Conservation (phyloP, 2,888 invertebrate species). For the Allolobophora icterica region DNA sequence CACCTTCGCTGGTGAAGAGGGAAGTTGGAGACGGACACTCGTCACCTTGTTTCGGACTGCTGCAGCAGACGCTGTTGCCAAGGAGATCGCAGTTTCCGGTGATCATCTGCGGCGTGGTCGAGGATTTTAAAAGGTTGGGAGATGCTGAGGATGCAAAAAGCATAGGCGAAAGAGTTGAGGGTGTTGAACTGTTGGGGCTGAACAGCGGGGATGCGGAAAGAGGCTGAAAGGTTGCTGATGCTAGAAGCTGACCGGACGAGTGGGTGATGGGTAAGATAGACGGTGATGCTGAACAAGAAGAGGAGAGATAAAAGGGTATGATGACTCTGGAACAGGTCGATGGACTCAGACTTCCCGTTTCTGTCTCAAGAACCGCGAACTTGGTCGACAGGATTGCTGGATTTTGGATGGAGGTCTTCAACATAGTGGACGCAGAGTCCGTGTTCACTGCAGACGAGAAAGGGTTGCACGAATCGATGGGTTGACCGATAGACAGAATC, state of each 20-base stretch:
- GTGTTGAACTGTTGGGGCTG: not conserved
- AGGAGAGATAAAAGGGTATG: not conserved
- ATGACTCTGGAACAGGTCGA: not conserved
- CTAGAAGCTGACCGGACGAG: not conserved
- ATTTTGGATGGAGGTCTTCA: not conserved
- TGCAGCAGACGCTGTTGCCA: slow-evolving; percentile 3
- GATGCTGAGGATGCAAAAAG: not conserved
- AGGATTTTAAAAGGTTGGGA: not conserved
- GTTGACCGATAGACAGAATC: not conserved
- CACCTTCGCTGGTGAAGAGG: not conserved
- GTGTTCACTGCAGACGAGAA: not conserved
- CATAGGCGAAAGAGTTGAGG: not conserved
- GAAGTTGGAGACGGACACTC: not conserved
- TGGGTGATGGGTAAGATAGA: not conserved
- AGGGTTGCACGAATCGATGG: not conserved
- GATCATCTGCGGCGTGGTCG: not conserved
- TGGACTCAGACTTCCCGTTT: not conserved
- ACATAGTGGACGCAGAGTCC: not conserved
- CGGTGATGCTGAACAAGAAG: not conserved
- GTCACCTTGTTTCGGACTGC: slow-evolving; percentile 15
- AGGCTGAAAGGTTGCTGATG: slow-evolving; percentile 5
- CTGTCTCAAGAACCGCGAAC: not conserved
- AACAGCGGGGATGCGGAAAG: not conserved
- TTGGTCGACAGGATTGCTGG: not conserved
- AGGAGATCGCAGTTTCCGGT: not conserved